These are phyloP conservation scores for Amiota minor DNA, from an alignment of 2,888 invertebrate species.

Conservation along the genomic window DNA sequence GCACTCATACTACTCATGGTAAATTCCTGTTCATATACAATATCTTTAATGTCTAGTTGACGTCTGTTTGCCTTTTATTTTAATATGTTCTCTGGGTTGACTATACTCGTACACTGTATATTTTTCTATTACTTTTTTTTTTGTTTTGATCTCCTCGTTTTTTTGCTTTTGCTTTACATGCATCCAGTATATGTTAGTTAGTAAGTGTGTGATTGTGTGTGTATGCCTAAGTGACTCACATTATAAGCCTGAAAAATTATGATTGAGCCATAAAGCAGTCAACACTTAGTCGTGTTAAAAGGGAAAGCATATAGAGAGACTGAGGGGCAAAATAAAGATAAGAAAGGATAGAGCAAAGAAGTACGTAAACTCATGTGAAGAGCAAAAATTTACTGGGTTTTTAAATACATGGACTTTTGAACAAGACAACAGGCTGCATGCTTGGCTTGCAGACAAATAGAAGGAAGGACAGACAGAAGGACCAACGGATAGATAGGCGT, in stretches of 20 bases:
- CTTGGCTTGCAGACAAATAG: background rate
- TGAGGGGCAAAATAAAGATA: background rate
- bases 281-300: conserved; percentile 33
- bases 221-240: conserved; percentile 43
- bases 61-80: conserved; percentile 5
- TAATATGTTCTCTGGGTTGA: background rate
- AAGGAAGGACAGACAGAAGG: background rate
- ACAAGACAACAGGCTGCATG: conserved; percentile 5
- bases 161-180: conserved; percentile 1
- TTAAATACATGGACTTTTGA: conserved; percentile 13
- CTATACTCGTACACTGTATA: too few relatives aligned
- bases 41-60: conserved; percentile 21
- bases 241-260: conserved; percentile 68
- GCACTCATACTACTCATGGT: conserved; percentile 24
- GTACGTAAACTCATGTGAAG: background rate
- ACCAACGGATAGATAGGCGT: too few relatives aligned
- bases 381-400: conserved; percentile 41
- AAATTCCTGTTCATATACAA: conserved; percentile 27
- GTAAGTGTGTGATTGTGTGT: conserved; percentile 39
- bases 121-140: too few relatives aligned
- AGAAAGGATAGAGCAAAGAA: background rate
- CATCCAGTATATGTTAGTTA: conserved; percentile 31
- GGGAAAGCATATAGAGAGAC: background rate
- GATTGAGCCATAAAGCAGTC: conserved; percentile 68
- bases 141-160: background rate